phyloP scores from a whole-genome alignment of 2,113 vertebrate species.

The Cyprinodon tularosa region DNA sequence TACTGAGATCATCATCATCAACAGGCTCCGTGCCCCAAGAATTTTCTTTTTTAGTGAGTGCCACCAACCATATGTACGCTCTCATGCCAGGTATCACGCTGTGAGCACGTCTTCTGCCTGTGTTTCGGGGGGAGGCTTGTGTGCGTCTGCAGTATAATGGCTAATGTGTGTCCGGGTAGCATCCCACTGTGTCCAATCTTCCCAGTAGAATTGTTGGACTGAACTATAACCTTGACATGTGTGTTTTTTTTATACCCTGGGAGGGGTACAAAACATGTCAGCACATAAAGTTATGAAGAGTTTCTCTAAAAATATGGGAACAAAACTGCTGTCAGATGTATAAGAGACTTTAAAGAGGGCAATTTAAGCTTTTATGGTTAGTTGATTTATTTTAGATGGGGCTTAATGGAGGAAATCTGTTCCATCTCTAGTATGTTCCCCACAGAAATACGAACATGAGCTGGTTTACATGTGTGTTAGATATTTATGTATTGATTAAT shows the following conservation, averaged over 20 bases:
- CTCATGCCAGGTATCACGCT: conserved; percentile 25
- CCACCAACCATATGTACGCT: background rate
- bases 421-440: background rate
- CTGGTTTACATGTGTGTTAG: background rate
- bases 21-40: conserved; percentile 19
- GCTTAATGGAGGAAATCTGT: background rate
- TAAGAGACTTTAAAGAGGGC: background rate
- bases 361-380: background rate
- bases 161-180: background rate
- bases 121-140: background rate
- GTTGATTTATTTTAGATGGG: background rate
- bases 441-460: background rate
- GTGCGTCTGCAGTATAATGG: background rate
- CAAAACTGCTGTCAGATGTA: background rate
- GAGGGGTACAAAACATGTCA: background rate
- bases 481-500: conserved; percentile 16
- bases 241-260: background rate
- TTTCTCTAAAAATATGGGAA: background rate
- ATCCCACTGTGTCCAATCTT: conserved; percentile 33
- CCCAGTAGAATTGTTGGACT: conserved; percentile 12
- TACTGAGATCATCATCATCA: conserved; percentile 50
- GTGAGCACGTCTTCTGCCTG: conserved; percentile 13
- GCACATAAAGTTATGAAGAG: background rate
- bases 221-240: background rate
- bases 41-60: conserved; percentile 1